These are phyloP conservation scores for Cephus runcator DNA, from an alignment of 2,888 invertebrate genomes.

Conservation along the genomic window DNA sequence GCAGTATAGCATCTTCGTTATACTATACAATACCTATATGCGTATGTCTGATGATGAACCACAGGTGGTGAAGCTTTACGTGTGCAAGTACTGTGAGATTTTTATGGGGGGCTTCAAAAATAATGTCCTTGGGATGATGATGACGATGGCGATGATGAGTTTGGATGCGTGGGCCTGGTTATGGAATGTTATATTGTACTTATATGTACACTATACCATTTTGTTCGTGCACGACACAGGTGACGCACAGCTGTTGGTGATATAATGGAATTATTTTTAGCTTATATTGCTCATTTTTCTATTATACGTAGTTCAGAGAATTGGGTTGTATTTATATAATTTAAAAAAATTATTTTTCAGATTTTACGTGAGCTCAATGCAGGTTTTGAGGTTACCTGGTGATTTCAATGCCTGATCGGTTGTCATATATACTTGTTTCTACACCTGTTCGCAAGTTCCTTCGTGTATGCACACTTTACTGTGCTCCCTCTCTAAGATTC, in stretches of 20 bases:
- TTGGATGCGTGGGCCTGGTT: neutral
- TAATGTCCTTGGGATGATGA: neutral
- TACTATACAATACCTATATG: neutral
- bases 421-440: neutral
- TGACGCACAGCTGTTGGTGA: neutral
- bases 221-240: neutral
- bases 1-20: neutral
- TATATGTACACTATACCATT: neutral
- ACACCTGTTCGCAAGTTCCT: neutral
- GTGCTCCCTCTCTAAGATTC: too few species aligned
- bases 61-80: neutral
- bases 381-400: neutral
- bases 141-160: neutral
- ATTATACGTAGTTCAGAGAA: neutral
- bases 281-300: neutral
- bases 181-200: neutral
- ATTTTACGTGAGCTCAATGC: neutral
- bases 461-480: neutral
- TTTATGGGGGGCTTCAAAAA: neutral
- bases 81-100: neutral
- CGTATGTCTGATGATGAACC: neutral
- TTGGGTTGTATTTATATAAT: neutral
- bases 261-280: neutral
- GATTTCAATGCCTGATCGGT: neutral
- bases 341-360: neutral